Percentiles rank a stretch among this genome's conserved stretches.
Evolutionary conservation across 2,888 invertebrate species (phyloP).

Genomic region (Eupithecia inturbata): DNA sequence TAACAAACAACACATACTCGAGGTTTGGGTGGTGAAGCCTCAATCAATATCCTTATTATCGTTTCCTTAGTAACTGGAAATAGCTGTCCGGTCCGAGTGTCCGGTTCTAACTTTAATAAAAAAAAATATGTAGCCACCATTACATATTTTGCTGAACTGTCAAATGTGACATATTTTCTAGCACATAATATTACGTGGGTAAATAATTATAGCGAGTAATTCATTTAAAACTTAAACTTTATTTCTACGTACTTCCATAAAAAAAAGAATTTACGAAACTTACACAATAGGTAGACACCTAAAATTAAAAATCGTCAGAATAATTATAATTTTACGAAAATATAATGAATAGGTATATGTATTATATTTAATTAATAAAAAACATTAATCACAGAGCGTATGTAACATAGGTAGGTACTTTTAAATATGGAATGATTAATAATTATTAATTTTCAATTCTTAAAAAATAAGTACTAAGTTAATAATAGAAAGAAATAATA

Average conservation of each 20-base stretch:
- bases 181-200: too few species aligned
- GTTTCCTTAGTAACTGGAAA: too few species aligned
- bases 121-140: too few species aligned
- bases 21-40: too few species aligned
- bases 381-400: slow-evolving; percentile 78
- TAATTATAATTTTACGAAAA: slow-evolving; percentile 51
- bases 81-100: too few species aligned
- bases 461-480: slow-evolving; percentile 55
- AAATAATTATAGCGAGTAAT: slow-evolving; percentile 9
- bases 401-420: slow-evolving; percentile 52
- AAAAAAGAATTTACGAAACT: slow-evolving; percentile 72
- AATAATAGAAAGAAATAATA: slow-evolving; percentile 4
- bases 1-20: too few species aligned
- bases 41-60: too few species aligned
- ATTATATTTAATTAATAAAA: slow-evolving; percentile 35
- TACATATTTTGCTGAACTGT: too few species aligned
- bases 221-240: slow-evolving; percentile 57
- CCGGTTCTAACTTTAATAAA: too few species aligned
- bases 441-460: slow-evolving; percentile 41
- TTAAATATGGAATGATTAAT: slow-evolving; percentile 75
- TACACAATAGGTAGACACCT: slow-evolving; percentile 52
- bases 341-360: slow-evolving; percentile 55
- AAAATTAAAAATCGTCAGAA: slow-evolving; percentile 63
- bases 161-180: too few species aligned
- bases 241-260: slow-evolving; percentile 76